Evolutionary conservation across 2,888 invertebrate species (phyloP).

Genomic region (Himalopsyche japonica): DNA sequence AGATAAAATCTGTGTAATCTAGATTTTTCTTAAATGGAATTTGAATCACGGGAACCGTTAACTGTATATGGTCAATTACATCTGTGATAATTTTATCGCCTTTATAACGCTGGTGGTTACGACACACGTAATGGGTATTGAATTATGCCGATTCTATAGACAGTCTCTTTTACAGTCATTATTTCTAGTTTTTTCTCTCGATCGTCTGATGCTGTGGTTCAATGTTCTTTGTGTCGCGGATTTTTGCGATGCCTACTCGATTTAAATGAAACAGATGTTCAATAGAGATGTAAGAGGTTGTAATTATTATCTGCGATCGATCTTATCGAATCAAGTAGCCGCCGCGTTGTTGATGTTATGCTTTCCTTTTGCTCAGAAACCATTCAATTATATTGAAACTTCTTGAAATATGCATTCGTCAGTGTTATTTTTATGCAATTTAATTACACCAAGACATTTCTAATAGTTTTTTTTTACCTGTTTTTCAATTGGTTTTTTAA

Average conservation of each 20-base stretch:
- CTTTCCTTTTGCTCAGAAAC: not conserved
- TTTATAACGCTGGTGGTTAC: not conserved
- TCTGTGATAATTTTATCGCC: not conserved
- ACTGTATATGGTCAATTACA: not conserved
- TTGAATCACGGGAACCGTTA: not conserved
- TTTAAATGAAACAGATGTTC: not conserved
- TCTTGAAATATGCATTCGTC: not conserved
- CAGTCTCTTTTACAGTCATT: not conserved
- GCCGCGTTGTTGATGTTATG: not conserved
- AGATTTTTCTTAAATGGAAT: not conserved
- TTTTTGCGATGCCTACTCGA: not conserved
- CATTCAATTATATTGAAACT: not conserved
- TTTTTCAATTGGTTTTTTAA: not conserved
- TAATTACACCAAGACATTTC: not conserved
- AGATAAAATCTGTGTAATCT: not conserved
- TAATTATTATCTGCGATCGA: not conserved
- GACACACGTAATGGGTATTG: not conserved
- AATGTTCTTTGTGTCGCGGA: not conserved
- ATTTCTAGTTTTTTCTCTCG: not conserved
- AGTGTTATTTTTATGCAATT: not conserved
- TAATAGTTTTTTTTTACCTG: not conserved
- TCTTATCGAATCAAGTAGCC: not conserved
- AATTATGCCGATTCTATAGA: not conserved
- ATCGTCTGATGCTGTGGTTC: not conserved
- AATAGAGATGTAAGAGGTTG: not conserved